phyloP scores from a whole-genome alignment of 2,113 vertebrate genomes.

The Syrrhaptes paradoxus region DNA sequence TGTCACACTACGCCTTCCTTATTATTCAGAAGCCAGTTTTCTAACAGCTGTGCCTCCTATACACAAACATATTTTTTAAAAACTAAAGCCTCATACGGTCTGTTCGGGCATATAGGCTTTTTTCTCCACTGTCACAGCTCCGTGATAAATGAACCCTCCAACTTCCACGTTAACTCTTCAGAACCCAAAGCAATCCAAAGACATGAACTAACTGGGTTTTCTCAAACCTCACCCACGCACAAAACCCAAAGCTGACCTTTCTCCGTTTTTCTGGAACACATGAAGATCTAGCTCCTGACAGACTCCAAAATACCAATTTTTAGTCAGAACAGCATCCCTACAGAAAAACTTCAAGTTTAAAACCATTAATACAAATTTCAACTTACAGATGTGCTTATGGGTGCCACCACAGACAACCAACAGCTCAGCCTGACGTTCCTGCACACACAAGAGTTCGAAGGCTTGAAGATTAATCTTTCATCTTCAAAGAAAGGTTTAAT shows the following conservation, averaged over 20 bases:
- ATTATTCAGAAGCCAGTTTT: not conserved
- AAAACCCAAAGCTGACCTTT: not conserved
- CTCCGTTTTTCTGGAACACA: not conserved
- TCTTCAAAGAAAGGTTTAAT: conserved; percentile 54
- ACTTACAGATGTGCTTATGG: not conserved
- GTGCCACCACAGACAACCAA: not conserved
- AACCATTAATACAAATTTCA: not conserved
- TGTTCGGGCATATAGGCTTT: not conserved
- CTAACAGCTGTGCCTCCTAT: not conserved
- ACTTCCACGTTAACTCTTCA: not conserved
- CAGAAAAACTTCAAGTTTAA: not conserved
- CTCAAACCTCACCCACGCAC: not conserved
- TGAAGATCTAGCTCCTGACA: not conserved
- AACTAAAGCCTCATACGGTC: not conserved
- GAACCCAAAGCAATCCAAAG: not conserved
- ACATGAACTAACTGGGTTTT: not conserved
- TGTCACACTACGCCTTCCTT: not conserved
- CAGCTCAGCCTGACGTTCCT: not conserved
- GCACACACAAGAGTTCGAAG: not conserved
- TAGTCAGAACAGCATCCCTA: conserved; percentile 1
- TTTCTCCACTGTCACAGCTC: not conserved
- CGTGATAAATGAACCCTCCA: not conserved
- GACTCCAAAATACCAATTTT: not conserved
- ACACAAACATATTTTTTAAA: not conserved
- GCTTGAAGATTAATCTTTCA: not conserved